Base-by-base conservation (phyloP, 2,797 vertebrate species). In the Antennarius maculatus region DNA sequence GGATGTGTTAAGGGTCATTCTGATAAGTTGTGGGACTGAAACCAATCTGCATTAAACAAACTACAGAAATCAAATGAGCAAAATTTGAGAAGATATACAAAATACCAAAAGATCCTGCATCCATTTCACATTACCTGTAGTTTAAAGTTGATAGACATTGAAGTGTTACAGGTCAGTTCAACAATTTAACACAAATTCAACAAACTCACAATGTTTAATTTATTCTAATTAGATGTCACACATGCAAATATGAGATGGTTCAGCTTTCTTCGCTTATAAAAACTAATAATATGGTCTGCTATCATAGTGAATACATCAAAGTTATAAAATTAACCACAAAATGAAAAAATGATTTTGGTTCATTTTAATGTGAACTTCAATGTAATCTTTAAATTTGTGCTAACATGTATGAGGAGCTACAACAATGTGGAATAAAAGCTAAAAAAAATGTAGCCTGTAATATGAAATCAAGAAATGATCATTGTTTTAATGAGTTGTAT, bases 211-310 rank as follows among this genome's bases (percentile, higher is more conserved):
- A 13, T 18, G 0, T 16, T 3, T 47, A 18, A 49, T 41, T 29
- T 43, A 14, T 31, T 15, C 16, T 16, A 42, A 59, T 12, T n/a
- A 23, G n/a, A 31, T 14, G 39, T 16, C 46, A 2, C 4, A 17
- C 11, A 29, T 60, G 4, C 31, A 50, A 60, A 59, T 15, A 51
- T 27, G 23, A 49, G 34, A 14, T 27, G 29, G 8, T 61, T 61
- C 57, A 49, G 50, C 48, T 42, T 54, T 8, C 11, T 37, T 55
- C 0, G 16, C 5, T 41, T 13, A 75, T 42, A 15, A 62, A 62
- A 18, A 5, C 12, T 6, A 6, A 42, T 42, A 11, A 42, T 12
- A 42, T 47, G 1, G 66, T 13, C 46, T 34, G 27, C 9, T 51
- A 31, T 57, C 3, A 28, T 34, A 54, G 41, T 6, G 9, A 41